phyloP scores from a whole-genome alignment of 1,140 invertebrate genomes.

The Ceratitis capitata region DNA sequence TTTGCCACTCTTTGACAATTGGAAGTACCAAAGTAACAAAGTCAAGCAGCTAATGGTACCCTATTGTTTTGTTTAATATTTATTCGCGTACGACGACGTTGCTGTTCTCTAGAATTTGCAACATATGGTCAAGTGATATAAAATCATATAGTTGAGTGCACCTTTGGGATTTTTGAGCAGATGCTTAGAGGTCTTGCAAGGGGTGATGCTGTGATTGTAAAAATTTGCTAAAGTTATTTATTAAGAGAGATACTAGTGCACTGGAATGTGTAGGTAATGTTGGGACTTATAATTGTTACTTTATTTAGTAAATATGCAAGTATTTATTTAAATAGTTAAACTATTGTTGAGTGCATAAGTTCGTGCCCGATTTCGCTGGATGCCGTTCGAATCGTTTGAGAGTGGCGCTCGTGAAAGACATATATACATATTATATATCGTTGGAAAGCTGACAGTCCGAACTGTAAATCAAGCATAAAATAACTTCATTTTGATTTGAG shows the following conservation, averaged over 20 bases:
- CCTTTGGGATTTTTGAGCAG: slow-evolving; percentile 19
- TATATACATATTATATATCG: too few relatives aligned
- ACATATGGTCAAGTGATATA: slow-evolving; percentile 40
- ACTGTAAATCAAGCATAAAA: too few relatives aligned
- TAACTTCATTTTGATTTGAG: too few relatives aligned
- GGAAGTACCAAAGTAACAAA: neutral
- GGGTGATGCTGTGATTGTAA: slow-evolving; percentile 8
- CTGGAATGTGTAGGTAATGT: neutral
- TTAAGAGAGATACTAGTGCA: neutral
- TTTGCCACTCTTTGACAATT: slow-evolving; percentile 62
- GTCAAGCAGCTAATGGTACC: slow-evolving; percentile 10
- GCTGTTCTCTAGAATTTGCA: neutral
- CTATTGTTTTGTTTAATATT: slow-evolving; percentile 7
- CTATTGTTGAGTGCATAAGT: too few relatives aligned
- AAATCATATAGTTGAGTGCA: slow-evolving; percentile 38
- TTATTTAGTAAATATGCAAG: neutral
- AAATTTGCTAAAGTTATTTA: neutral
- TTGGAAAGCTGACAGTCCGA: too few relatives aligned
- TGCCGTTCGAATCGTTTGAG: too few relatives aligned
- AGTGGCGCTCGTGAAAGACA: too few relatives aligned
- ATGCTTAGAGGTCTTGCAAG: neutral
- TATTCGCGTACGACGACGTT: neutral
- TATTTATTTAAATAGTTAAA: too few relatives aligned
- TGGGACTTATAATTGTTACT: neutral
- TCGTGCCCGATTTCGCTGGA: too few relatives aligned